Evolutionary conservation across 2,797 vertebrate genomes (phyloP).

Genomic region (Manis pentadactyla): DNA sequence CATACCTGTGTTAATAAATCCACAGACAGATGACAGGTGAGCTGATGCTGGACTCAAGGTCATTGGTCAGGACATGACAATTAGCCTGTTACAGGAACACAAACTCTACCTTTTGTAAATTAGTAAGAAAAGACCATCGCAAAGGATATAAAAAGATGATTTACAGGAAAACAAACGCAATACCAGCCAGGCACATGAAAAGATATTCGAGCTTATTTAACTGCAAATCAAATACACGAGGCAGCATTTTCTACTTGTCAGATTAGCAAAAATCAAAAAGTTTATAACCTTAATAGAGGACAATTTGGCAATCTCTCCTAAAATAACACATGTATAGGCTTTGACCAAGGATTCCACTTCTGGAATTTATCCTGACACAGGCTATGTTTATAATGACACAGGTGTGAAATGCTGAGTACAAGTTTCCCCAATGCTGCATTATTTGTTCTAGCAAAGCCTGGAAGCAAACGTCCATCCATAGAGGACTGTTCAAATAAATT

Average conservation of each 20-base stretch:
- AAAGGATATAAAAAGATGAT: neutral
- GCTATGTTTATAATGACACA: neutral
- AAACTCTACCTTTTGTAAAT: neutral
- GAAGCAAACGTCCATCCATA: neutral
- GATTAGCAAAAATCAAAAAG: neutral
- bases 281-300: neutral
- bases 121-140: neutral
- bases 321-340: neutral
- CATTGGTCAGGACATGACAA: neutral
- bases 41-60: neutral
- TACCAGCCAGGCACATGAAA: neutral
- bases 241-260: neutral
- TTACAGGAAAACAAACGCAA: neutral
- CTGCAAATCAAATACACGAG: neutral
- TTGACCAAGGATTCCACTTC: neutral
- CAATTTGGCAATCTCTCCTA: neutral
- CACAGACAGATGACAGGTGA: neutral
- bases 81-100: neutral
- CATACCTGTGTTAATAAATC: neutral
- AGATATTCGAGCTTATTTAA: neutral
- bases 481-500: neutral
- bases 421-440: neutral
- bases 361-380: neutral
- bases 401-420: neutral
- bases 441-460: neutral